Evolutionary conservation across 35 echinoderm and acorn worm genomes (phyloP), one percentile per base, ranked within the genome.

Genomic region (Ptychodera flava): DNA sequence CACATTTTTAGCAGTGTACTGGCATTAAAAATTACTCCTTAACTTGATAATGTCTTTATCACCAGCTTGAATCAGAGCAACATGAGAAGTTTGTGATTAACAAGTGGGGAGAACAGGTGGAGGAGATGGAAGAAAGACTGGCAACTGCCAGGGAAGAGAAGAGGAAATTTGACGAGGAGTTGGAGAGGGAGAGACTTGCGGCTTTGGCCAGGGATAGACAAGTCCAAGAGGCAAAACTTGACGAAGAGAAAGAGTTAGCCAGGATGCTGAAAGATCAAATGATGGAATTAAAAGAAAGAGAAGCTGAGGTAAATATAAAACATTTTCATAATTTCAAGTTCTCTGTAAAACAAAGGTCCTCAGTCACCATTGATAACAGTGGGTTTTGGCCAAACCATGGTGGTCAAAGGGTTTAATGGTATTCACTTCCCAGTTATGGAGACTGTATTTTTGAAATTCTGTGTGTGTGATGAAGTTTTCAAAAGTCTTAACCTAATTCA

Each of bases 1-100:
- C n/a, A n/a, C n/a, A n/a, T n/a, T n/a, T n/a, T n/a, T n/a, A n/a
- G n/a, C n/a, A n/a, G n/a, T n/a, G n/a, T n/a, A n/a, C n/a, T n/a
- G n/a, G n/a, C n/a, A n/a, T n/a, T n/a, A n/a, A n/a, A n/a, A n/a
- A n/a, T n/a, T n/a, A n/a, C n/a, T n/a, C n/a, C n/a, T n/a, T n/a
- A n/a, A n/a, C n/a, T n/a, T n/a, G n/a, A n/a, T n/a, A n/a, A n/a
- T n/a, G n/a, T n/a, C n/a, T n/a, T n/a, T n/a, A n/a, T n/a, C n/a
- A n/a, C n/a, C 79, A 98, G 95, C 35, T 98, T 75, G 95, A 98
- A 79, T 89, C 87, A 37, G 90, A 98, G 31, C 84, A 86, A 31
- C 95, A 98, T 85, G 90, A 98, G 83, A 90, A 86, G 32, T 88
- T 94, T 90, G 95, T 98, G 1, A 86, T 92, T 85, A 83, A 84